A percentile compares a stretch with the other conserved stretches of the same genome.
Evolutionary conservation across 2,888 invertebrate genomes (phyloP).

Genomic region (Luperina nickerlii): DNA sequence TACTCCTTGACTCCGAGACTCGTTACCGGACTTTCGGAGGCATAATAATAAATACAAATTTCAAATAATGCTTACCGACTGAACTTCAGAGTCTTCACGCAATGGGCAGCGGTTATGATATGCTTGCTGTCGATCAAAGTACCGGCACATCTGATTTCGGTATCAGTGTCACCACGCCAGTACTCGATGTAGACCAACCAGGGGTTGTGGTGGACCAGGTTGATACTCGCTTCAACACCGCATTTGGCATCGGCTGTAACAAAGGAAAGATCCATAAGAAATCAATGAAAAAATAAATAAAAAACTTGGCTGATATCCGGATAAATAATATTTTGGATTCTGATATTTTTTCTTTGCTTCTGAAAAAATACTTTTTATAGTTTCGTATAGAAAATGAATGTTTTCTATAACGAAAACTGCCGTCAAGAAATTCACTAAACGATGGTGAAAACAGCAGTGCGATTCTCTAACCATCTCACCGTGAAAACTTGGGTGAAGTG

Average conservation of each 20-base stretch:
- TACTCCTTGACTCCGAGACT: neutral
- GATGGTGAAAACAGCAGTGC: neutral
- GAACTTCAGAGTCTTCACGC: conserved; percentile 69
- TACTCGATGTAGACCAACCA: conserved; percentile 78
- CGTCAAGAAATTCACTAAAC: neutral
- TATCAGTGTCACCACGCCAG: conserved; percentile 62
- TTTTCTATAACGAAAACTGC: neutral
- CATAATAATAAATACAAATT: neutral
- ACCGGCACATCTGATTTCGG: conserved; percentile 72
- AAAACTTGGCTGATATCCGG: neutral
- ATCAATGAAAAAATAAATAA: too few species aligned
- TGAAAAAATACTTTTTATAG: neutral
- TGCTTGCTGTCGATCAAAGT: conserved; percentile 73
- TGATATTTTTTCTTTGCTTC: neutral
- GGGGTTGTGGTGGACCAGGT: conserved; percentile 76
- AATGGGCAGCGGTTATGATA: conserved; percentile 79
- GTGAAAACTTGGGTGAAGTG: too few species aligned
- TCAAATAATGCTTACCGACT: conserved; percentile 65
- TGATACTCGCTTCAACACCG: conserved; percentile 74
- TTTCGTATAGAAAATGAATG: neutral
- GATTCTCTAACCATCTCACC: too few species aligned
- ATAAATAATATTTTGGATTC: neutral
- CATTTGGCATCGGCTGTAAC: conserved; percentile 68
- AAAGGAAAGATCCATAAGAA: neutral
- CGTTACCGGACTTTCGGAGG: neutral